These are phyloP conservation scores for Hyalella azteca DNA, from an alignment of 2,888 invertebrate species.

Conservation along the genomic window DNA sequence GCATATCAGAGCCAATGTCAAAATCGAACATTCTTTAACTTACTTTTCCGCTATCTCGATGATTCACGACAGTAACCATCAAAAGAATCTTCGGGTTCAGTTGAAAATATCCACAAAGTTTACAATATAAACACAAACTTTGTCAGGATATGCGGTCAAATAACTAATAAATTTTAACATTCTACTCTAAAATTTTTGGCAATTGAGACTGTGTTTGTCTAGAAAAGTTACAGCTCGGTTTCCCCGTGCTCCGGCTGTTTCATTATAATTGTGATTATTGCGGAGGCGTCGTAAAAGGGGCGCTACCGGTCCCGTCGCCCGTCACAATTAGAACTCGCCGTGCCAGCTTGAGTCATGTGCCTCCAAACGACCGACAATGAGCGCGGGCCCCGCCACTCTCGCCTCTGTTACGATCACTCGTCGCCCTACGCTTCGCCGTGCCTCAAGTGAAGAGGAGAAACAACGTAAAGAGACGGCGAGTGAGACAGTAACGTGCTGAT, in stretches of 20 bases:
- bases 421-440: too few species aligned
- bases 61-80: too few species aligned
- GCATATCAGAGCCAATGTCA: background rate
- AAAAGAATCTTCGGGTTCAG: background rate
- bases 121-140: background rate
- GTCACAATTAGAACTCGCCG: constrained; percentile 6
- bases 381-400: too few species aligned
- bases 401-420: too few species aligned
- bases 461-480: background rate
- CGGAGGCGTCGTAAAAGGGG: constrained; percentile 7
- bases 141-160: background rate
- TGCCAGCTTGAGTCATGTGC: background rate
- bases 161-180: background rate
- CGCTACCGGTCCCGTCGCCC: background rate
- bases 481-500: background rate
- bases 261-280: constrained; percentile 17
- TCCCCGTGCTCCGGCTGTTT: background rate
- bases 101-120: background rate
- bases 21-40: background rate
- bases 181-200: background rate
- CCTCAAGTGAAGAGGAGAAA: background rate
- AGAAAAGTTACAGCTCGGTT: background rate
- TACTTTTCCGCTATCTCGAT: background rate
- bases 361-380: constrained; percentile 9
- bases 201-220: background rate